Base-by-base conservation (phyloP, 2,113 vertebrate genomes). In the Dryoscopus gambensis region DNA sequence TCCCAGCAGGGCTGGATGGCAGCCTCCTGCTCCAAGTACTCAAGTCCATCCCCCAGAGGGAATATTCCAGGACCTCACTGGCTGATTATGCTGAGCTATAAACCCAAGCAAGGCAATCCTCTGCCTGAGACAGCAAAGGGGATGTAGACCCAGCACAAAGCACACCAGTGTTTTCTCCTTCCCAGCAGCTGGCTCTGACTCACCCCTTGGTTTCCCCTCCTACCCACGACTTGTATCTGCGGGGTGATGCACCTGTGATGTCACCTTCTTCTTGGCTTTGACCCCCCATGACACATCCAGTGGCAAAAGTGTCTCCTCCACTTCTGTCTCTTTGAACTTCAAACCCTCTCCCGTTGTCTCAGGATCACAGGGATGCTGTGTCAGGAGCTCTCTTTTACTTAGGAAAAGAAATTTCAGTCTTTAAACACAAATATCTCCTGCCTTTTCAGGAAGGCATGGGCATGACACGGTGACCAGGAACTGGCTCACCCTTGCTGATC, bases 121-220 rank as follows among this genome's bases (percentile, higher is more conserved):
- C 69, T 85, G 53, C 59, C 27, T 67, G 20, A 49, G 37, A 23
- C 18, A 74, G 9, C 35, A 47, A 25, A 87, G 46, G 23, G 47
- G 37, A 35, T 83, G 46, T 12, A 62, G 49, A 73, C 10, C 49
- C 59, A 59, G 44, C 46, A 91, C 60, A 71, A 87, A 89, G 37
- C n/a, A 63, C 39, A 9, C 20, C 19, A 35, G 27, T 55, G 73
- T 42, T 28, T 33, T 55, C 47, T 84, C 17, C 50, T 55, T 91
- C 67, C 90, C 59, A 17, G 87, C 63, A 96, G 63, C 87, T 80
- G 39, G 21, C 46, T 80, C 57, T 87, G 71, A 83, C 75, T 95
- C 59, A 82, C 10, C 31, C 50, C 46, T 53, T 27, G 42, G 52
- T 77, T 83, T 64, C 59, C 68, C 31, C 35, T 87, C 82, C 87